These are phyloP conservation scores for Cydia splendana DNA, from an alignment of 1,140 invertebrate species.

Conservation along the genomic window DNA sequence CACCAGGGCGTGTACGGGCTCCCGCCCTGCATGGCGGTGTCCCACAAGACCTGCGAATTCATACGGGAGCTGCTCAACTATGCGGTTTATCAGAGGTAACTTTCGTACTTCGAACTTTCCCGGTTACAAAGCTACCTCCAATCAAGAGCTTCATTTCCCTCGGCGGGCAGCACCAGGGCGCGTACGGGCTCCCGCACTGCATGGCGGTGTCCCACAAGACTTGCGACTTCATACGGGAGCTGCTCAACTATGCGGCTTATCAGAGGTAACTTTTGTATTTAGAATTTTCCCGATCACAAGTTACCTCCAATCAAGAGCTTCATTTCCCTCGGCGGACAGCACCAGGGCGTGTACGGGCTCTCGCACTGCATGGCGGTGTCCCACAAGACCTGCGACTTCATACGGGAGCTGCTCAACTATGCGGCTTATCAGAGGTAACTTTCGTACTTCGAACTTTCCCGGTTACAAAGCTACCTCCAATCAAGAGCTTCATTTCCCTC, in stretches of 20 bases:
- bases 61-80: slow-evolving; percentile 89
- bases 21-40: slow-evolving; percentile 86
- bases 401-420: slow-evolving; percentile 89
- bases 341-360: slow-evolving; percentile 96
- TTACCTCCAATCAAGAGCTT: slow-evolving; percentile 91
- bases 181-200: slow-evolving; percentile 91
- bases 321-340: slow-evolving; percentile 96
- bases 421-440: slow-evolving; percentile 92
- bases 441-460: slow-evolving; percentile 5
- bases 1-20: slow-evolving; percentile 97
- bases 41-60: slow-evolving; percentile 88
- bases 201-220: slow-evolving; percentile 82
- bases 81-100: slow-evolving; percentile 92
- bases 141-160: slow-evolving; percentile 95
- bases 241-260: slow-evolving; percentile 95
- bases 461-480: slow-evolving; percentile 84
- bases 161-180: slow-evolving; percentile 98
- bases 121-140: slow-evolving; percentile 83
- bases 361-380: slow-evolving; percentile 87
- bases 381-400: slow-evolving; percentile 87
- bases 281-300: slow-evolving; percentile 70
- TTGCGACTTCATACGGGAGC: slow-evolving; percentile 90
- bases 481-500: slow-evolving; percentile 94
- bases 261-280: slow-evolving; percentile 79
- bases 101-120: slow-evolving; percentile 13